Conservation (phyloP, 2,888 invertebrate genomes). For the Drosophila meridionalis region DNA sequence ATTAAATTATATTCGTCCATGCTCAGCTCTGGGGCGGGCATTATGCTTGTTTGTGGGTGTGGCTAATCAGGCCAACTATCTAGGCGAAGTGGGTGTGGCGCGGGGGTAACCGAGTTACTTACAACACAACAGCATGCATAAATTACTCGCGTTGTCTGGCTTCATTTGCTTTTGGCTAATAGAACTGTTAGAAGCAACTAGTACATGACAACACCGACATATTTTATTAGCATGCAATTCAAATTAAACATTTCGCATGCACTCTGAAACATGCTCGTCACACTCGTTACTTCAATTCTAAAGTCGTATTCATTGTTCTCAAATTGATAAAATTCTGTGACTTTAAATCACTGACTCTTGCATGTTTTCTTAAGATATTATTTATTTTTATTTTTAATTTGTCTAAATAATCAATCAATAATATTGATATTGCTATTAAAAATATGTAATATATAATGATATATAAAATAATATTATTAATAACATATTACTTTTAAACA, state of each 20-base stretch:
- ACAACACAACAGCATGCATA: slow-evolving; percentile 68
- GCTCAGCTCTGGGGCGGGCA: slow-evolving; percentile 36
- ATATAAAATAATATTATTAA: no score
- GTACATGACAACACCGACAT: not conserved
- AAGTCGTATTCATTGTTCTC: not conserved
- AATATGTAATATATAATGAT: no score
- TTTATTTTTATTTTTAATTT: no score
- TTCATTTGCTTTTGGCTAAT: slow-evolving; percentile 51
- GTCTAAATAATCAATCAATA: no score
- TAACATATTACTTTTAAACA: no score
- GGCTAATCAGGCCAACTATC: slow-evolving; percentile 50
- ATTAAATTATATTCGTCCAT: slow-evolving; percentile 67
- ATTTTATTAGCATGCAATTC: slow-evolving; percentile 2
- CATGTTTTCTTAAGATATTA: no score
- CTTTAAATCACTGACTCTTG: not conserved
- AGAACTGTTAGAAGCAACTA: slow-evolving; percentile 17
- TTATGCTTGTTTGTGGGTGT: slow-evolving; percentile 34
- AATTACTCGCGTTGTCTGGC: slow-evolving; percentile 67
- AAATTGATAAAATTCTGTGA: not conserved
- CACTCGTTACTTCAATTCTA: not conserved
- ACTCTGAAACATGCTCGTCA: not conserved
- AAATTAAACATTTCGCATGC: not conserved
- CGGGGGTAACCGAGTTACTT: slow-evolving; percentile 10
- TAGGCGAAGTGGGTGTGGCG: slow-evolving; percentile 11
- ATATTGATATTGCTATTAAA: no score